Percentiles rank a stretch among this genome's conserved stretches.
Evolutionary conservation across 2,888 invertebrate genomes (phyloP).

Genomic region (Heteromurus nitidus): DNA sequence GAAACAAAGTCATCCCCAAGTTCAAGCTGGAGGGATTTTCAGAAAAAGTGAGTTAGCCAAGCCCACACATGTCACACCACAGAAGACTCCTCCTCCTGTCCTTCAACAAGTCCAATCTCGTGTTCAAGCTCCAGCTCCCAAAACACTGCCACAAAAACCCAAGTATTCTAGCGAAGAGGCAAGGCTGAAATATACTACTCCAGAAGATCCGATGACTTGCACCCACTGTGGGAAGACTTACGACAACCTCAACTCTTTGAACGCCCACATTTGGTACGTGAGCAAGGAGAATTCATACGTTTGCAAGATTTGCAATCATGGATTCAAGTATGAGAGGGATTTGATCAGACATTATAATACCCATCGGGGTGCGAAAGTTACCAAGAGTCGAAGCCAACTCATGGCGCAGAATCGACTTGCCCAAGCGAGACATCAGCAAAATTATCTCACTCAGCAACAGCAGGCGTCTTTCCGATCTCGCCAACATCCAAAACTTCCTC

Average conservation of each 20-base stretch:
- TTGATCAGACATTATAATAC: constrained; percentile 50
- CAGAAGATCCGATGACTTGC: constrained; percentile 38
- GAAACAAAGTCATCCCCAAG: constrained; percentile 35
- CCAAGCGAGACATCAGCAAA: constrained; percentile 23
- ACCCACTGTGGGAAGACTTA: constrained; percentile 54
- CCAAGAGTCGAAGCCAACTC: constrained; percentile 26
- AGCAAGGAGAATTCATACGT: constrained; percentile 51
- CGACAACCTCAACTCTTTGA: constrained; percentile 48
- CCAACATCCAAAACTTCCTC: constrained; percentile 5
- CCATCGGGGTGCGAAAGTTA: constrained; percentile 19
- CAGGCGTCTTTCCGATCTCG: no score
- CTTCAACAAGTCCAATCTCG: neutral
- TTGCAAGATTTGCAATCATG: constrained; percentile 61
- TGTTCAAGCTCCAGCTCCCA: neutral
- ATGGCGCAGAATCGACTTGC: constrained; percentile 50
- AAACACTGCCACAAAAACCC: neutral
- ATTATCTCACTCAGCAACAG: neutral
- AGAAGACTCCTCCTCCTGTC: neutral
- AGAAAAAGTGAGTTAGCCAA: no score
- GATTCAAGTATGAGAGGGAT: constrained; percentile 60
- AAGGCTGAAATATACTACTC: no score
- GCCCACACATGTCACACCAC: no score
- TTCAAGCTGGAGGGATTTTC: neutral
- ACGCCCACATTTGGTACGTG: constrained; percentile 64
- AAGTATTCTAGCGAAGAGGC: no score